Evolutionary conservation across 1,140 invertebrate genomes (phyloP), one percentile per base, ranked within the genome.

Genomic region (Oedothorax gibbosus): DNA sequence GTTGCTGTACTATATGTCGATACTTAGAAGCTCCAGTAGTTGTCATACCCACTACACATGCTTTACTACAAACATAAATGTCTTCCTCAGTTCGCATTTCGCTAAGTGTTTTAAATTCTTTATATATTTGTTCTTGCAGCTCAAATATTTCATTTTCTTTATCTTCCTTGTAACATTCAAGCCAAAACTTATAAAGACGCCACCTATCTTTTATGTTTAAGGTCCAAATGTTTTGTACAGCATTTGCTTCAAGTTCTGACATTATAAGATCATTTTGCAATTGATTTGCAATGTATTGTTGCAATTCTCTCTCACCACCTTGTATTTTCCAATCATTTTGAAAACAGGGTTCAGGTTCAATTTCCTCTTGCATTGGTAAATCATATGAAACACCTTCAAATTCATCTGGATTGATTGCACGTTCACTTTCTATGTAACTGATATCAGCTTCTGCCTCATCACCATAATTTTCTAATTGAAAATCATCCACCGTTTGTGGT

Each of bases 11-110:
- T 9, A 94, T 85, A 20, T 91, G 91, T 53, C 92, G 91, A n/a
- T 93, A 88, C 69, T 93, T 92, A 9, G 95, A 94, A 0, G 95
- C 95, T 65, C 93, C 93, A 14, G 93, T 94, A 5, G 94, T 96
- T 0, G 95, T 96, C 92, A 96, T 93, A 11, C 94, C 95, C 51
- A 96, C 88, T 20, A 95, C 60, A 49, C 66, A 14, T 53, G 60
- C 21, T 18, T 57, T 6, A 15, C 35, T 18, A 12, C 82, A 49
- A 6, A 83, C 49, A 86, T 21, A 10, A 2, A 62, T 15, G 50
- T 86, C 72, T 57, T 82, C 60, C 64, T 49, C 5, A 5, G 7
- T 18, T 78, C 53, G 12, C 54, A 78, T 60, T 53, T 78, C 57
- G 15, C 56, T 20, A 2, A 77, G n/a, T 51, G 49, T n/a, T 69